A percentile compares a stretch with the other conserved stretches of the same genome.
These are phyloP conservation scores for Drosophila antonietae DNA, from an alignment of 2,888 invertebrate genomes.

Conservation along the genomic window DNA sequence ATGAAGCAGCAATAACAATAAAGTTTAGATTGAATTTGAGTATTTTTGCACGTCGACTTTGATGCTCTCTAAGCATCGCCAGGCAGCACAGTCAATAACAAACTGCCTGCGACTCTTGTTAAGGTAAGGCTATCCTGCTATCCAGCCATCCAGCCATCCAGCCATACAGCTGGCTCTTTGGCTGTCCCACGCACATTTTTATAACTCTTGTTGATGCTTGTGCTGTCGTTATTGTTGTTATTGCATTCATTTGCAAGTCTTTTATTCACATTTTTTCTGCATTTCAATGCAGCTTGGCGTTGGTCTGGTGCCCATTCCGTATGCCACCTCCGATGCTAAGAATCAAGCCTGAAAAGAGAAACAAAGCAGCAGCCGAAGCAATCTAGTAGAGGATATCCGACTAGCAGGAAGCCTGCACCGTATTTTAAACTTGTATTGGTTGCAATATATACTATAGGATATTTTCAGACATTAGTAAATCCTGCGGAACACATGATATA, in stretches of 20 bases:
- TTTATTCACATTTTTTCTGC: constrained; percentile 76
- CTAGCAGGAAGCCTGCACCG: neutral
- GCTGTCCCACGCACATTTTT: constrained; percentile 74
- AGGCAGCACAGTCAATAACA: constrained; percentile 29
- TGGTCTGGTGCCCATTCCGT: constrained; percentile 51
- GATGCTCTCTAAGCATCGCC: constrained; percentile 20
- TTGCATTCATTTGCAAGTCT: constrained; percentile 73
- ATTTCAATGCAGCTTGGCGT: constrained; percentile 57
- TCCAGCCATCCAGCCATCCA: constrained; percentile 25
- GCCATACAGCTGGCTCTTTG: constrained; percentile 44
- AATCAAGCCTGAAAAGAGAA: constrained; percentile 52
- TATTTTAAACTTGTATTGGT: neutral
- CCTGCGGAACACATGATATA: no score
- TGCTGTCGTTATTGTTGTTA: constrained; percentile 51
- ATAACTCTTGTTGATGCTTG: constrained; percentile 52
- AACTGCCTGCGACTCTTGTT: constrained; percentile 31
- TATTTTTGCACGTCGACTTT: constrained; percentile 35
- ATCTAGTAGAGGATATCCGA: neutral
- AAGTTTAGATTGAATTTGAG: constrained; percentile 75
- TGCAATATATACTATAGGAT: no score
- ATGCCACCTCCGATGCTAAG: constrained; percentile 62
- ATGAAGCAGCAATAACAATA: constrained; percentile 61
- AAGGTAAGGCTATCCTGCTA: constrained; percentile 29
- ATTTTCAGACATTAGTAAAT: neutral
- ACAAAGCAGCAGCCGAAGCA: constrained; percentile 33